Conservation (phyloP, 1,140 invertebrate genomes). For the Leptinotarsa defecta region DNA sequence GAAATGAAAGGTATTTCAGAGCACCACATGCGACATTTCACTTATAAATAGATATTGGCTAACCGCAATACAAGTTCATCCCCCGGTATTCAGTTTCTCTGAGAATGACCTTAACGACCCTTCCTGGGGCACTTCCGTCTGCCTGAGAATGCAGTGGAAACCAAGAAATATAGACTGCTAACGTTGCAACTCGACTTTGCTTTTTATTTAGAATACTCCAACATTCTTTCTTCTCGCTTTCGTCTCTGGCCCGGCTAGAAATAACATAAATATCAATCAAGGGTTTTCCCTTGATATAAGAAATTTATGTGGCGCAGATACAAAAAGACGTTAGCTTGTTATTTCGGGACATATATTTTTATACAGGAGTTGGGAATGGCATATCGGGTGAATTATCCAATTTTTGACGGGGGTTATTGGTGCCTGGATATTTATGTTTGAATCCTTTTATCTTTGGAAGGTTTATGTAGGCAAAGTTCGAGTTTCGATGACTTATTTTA, state of each 20-base stretch:
- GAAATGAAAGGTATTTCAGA: background rate
- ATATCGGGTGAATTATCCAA: slow-evolving; percentile 23
- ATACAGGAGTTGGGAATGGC: slow-evolving; percentile 15
- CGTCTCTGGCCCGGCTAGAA: background rate
- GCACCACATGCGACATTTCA: slow-evolving; percentile 11
- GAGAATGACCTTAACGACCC: slow-evolving; percentile 15
- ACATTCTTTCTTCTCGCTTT: slow-evolving; percentile 10
- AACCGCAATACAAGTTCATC: background rate
- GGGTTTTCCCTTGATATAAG: slow-evolving; percentile 20
- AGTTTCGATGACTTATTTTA: background rate
- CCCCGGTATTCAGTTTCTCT: background rate
- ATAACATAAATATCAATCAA: slow-evolving; percentile 26
- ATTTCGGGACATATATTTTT: slow-evolving; percentile 25
- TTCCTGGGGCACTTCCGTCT: slow-evolving; percentile 17
- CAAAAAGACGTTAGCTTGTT: slow-evolving; percentile 19
- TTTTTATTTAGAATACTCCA: slow-evolving; percentile 10
- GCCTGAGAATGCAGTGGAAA: slow-evolving; percentile 18
- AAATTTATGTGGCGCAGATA: slow-evolving; percentile 27
- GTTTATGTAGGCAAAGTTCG: background rate
- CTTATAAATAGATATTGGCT: slow-evolving; percentile 16
- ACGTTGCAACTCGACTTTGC: slow-evolving; percentile 17
- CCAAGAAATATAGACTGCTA: slow-evolving; percentile 23
- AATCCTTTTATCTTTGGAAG: slow-evolving; percentile 16
- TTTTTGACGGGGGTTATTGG: slow-evolving; percentile 19
- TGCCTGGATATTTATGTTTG: slow-evolving; percentile 11